These are phyloP conservation scores for Anolis carolinensis DNA, from an alignment of 2,113 vertebrate genomes.

Conservation along the genomic window DNA sequence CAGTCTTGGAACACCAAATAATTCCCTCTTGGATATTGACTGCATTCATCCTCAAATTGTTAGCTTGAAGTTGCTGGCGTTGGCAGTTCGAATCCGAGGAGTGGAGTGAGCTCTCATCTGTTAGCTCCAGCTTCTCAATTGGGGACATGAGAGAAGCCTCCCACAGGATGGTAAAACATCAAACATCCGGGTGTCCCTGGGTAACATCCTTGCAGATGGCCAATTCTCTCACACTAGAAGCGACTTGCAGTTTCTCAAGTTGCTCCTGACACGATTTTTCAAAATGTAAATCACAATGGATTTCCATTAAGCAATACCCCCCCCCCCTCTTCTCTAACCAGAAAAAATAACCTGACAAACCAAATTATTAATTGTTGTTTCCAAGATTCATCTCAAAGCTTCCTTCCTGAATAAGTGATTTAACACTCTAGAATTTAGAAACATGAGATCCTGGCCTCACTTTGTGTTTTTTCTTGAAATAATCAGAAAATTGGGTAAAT, in stretches of 20 bases:
- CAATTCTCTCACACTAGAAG: no score
- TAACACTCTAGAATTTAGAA: not conserved
- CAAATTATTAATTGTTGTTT: no score
- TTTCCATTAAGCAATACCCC: not conserved
- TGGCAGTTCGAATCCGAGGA: no score
- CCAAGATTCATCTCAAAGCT: not conserved
- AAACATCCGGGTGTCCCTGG: no score
- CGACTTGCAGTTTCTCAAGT: no score
- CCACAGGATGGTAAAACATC: no score
- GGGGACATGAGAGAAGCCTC: no score
- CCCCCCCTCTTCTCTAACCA: not conserved
- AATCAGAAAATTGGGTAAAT: no score
- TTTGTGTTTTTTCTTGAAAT: not conserved
- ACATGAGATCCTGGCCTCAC: not conserved
- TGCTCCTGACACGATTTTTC: not conserved
- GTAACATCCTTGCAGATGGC: no score
- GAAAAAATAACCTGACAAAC: not conserved
- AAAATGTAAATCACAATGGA: no score
- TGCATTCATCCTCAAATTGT: not conserved
- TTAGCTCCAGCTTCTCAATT: not conserved
- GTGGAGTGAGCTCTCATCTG: no score
- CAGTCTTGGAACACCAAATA: constrained; percentile 67
- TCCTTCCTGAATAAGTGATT: not conserved
- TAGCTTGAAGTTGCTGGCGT: not conserved
- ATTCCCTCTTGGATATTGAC: not conserved